Base-by-base conservation (phyloP, 2,888 invertebrate species). In the Drosophila barbarae region DNA sequence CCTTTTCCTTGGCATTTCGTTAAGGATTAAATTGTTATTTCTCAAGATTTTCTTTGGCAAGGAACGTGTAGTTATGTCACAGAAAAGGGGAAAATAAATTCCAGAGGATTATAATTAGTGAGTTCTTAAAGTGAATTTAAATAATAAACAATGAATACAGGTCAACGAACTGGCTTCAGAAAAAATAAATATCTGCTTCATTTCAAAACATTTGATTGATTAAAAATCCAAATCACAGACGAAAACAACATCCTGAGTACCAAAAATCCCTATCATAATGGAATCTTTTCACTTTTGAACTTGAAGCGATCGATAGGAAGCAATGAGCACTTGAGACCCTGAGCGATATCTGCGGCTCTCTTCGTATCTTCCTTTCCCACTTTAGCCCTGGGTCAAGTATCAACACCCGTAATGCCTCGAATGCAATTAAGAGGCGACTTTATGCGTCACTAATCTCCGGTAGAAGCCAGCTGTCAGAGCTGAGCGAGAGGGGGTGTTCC, bases 341-440 rank as follows among this genome's bases (percentile, higher is more conserved):
- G n/a, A 26, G 18, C 15, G 39, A 52, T 50, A 30, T 44, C 36
- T 49, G 59, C 59, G 57, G 68, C 36, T 18, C 23, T 39, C 30
- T 9, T 23, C 36, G 1, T 41, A 41, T 52, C 28, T 12, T 50
- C 9, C 12, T 21, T 34, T 23, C 21, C 53, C 35, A 66, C 35
- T 42, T 52, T 32, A 23, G 32, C 6, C 26, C 36, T 21, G 30
- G 49, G 75, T 58, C 69, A 65, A 69, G 77, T 75, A 76, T 76
- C 76, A 69, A 77, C 79, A 75, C 77, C 73, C 69, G 34, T 59
- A 49, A 52, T 46, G 49, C 57, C 54, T 77, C 73, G 61, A 77
- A 75, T 75, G 81, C 73, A 78, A 78, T 79, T 79, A 81, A 73
- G 71, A 72, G 69, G 78, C 78, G 73, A 76, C 72, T 79, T 80